Evolutionary conservation across 2,888 invertebrate species (phyloP).

Genomic region (Standfussiana lucernea): DNA sequence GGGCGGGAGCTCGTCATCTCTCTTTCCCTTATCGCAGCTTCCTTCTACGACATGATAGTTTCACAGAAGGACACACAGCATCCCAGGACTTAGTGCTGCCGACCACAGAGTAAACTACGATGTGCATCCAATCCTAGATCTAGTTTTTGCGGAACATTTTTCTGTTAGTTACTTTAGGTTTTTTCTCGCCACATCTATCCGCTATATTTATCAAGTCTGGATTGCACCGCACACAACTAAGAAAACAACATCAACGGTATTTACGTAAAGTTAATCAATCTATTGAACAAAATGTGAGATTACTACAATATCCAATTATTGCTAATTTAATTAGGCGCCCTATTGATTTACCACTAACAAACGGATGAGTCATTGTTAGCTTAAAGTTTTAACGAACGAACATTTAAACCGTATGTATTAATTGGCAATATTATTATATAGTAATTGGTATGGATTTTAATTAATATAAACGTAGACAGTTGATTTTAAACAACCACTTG

Average conservation of each 20-base stretch:
- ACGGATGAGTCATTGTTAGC: slow-evolving; percentile 3
- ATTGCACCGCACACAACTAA: neutral
- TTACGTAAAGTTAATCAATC: too few relatives aligned
- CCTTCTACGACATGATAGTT: neutral
- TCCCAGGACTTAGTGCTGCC: neutral
- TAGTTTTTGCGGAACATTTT: neutral
- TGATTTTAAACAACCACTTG: neutral
- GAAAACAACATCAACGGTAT: neutral
- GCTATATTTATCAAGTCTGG: neutral
- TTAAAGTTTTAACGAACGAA: slow-evolving; percentile 7
- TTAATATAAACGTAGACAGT: neutral
- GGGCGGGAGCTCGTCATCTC: neutral
- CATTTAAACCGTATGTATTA: slow-evolving; percentile 8
- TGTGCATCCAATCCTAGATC: neutral
- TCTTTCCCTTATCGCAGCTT: too few relatives aligned
- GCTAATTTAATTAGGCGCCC: slow-evolving; percentile 16
- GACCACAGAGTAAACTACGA: neutral
- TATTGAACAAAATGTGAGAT: neutral
- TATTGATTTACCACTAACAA: slow-evolving; percentile 33
- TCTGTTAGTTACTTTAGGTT: neutral
- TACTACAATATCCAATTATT: slow-evolving; percentile 1
- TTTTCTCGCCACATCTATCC: neutral
- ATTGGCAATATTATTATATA: slow-evolving; percentile 6
- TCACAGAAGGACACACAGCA: neutral
- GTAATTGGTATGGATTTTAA: neutral